Conservation (phyloP, 2,888 invertebrate species). For the Arctia plantaginis region DNA sequence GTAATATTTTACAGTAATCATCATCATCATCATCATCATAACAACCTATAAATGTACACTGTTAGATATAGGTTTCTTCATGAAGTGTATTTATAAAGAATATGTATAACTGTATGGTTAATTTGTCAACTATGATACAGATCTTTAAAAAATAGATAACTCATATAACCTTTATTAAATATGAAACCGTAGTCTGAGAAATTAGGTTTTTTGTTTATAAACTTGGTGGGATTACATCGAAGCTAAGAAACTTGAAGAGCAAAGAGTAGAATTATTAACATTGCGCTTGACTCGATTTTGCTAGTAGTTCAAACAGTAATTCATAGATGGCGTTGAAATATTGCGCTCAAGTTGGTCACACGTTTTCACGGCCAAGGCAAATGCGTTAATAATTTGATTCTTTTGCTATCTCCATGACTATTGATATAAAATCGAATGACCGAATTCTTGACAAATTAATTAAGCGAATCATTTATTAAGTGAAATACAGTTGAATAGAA, state of each 20-base stretch:
- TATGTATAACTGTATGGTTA: too few relatives aligned
- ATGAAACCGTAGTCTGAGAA: neutral
- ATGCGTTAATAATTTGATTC: neutral
- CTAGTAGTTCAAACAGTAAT: neutral
- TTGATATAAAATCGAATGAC: neutral
- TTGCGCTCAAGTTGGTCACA: neutral
- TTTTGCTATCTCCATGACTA: too few relatives aligned
- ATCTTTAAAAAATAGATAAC: too few relatives aligned
- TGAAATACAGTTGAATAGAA: neutral
- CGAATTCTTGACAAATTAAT: neutral
- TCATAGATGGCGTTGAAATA: slow-evolving; percentile 10
- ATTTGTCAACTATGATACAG: too few relatives aligned
- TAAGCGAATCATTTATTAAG: fast-evolving
- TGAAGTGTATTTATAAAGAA: too few relatives aligned
- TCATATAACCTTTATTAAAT: neutral
- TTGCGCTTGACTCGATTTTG: neutral
- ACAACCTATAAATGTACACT: too few relatives aligned
- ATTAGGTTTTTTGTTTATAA: neutral
- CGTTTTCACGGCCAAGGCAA: neutral
- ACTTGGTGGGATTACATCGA: neutral
- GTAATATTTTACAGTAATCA: too few relatives aligned
- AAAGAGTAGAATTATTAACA: neutral
- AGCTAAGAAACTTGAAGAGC: neutral
- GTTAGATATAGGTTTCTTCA: too few relatives aligned
- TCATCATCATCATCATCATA: too few relatives aligned